These are phyloP conservation scores for Eupithecia centaureata DNA, from an alignment of 2,888 invertebrate species.

Conservation along the genomic window DNA sequence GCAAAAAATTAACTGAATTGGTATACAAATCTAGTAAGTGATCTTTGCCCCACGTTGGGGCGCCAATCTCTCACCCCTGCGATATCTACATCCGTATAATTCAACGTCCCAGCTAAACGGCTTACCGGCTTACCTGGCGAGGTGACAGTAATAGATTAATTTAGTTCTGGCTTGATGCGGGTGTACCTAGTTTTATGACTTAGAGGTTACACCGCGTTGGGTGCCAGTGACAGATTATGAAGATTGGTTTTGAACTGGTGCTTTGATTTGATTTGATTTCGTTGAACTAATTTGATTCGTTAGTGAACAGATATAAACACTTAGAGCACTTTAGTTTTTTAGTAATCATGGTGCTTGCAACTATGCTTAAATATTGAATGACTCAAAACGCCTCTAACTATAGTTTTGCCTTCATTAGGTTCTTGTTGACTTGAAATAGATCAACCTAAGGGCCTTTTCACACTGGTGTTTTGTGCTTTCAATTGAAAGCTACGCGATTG, in stretches of 20 bases:
- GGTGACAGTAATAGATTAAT: slow-evolving; percentile 27
- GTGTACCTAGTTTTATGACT: slow-evolving; percentile 15
- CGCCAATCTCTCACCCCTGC: slow-evolving; percentile 24
- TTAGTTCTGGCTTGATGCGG: slow-evolving; percentile 9
- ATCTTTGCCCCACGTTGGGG: slow-evolving; percentile 24
- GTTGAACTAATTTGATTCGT: neutral
- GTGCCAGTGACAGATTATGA: slow-evolving; percentile 16
- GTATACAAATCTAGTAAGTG: slow-evolving; percentile 6
- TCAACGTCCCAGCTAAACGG: slow-evolving; percentile 30
- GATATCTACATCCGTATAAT: slow-evolving; percentile 26
- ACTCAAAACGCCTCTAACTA: neutral
- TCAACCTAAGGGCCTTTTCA: no score
- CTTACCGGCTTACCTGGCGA: slow-evolving; percentile 27
- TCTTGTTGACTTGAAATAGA: neutral
- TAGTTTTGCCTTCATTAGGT: no score
- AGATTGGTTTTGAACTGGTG: neutral
- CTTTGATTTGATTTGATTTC: neutral
- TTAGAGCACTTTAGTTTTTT: neutral
- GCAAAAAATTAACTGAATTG: no score
- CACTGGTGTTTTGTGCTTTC: no score
- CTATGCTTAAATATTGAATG: neutral
- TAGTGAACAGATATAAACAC: neutral
- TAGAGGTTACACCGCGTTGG: neutral
- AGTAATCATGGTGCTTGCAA: neutral
- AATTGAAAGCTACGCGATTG: no score